Conservation (phyloP, 2,113 vertebrate species). For the Centropus unirufus region DNA sequence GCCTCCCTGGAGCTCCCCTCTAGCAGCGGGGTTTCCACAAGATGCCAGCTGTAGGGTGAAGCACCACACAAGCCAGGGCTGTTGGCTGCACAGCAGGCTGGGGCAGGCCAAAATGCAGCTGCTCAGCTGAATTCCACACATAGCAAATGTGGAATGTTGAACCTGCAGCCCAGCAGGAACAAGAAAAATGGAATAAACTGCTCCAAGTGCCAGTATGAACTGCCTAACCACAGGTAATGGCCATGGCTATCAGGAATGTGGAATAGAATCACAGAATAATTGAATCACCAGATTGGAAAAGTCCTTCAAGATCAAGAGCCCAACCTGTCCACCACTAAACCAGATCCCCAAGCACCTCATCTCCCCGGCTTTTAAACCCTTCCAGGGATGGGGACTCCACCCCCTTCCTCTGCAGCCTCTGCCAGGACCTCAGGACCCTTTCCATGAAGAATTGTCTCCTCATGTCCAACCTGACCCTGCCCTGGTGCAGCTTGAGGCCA, state of each 20-base stretch:
- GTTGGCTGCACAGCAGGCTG: not conserved
- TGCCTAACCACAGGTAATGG: not conserved
- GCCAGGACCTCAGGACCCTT: no score
- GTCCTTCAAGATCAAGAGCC: no score
- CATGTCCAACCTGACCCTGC: no score
- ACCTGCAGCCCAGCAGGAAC: not conserved
- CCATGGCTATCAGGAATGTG: not conserved
- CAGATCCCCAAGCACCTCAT: no score
- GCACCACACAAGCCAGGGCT: not conserved
- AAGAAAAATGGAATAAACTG: not conserved
- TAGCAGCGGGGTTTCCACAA: not conserved
- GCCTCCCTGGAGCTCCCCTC: not conserved
- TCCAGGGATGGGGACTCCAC: no score
- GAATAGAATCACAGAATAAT: no score
- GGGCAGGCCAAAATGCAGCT: not conserved
- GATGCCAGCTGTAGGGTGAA: not conserved
- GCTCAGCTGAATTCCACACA: slow-evolving; percentile 1
- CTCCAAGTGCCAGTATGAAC: not conserved
- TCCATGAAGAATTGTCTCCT: no score
- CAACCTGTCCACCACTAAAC: no score
- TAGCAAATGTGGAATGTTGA: not conserved
- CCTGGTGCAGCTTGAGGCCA: no score
- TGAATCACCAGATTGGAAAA: no score
- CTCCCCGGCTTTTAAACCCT: no score
- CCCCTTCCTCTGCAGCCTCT: no score